Evolutionary conservation across 2,797 vertebrate species (phyloP).

Genomic region (Gambelia wislizenii): DNA sequence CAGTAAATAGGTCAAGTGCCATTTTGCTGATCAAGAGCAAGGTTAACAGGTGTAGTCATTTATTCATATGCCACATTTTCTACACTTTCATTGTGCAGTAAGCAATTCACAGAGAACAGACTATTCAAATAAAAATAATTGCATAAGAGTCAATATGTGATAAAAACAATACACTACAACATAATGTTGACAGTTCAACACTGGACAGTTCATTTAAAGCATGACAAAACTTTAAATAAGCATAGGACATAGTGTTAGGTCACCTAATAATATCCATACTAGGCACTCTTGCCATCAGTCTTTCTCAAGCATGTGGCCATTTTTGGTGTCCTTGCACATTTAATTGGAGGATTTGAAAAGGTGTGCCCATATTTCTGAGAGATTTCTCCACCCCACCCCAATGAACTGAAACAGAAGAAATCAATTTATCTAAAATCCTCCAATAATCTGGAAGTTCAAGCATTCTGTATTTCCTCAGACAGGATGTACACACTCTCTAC

Average conservation of each 20-base stretch:
- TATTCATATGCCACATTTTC: not conserved
- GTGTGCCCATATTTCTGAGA: not conserved
- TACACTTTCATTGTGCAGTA: not conserved
- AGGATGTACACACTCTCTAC: not conserved
- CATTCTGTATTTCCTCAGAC: not conserved
- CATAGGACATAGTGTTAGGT: not conserved
- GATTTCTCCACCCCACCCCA: not conserved
- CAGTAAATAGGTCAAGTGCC: conserved; percentile 34
- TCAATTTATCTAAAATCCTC: not conserved
- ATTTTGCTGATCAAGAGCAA: not conserved
- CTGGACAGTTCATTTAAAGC: not conserved
- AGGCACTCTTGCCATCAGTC: not conserved
- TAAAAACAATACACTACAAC: not conserved
- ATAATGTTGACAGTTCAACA: not conserved
- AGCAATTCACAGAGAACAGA: not conserved
- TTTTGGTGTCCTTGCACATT: not conserved
- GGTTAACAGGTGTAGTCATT: not conserved
- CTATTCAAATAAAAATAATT: not conserved
- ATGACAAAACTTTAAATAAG: not conserved
- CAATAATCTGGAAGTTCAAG: not conserved
- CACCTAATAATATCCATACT: not conserved
- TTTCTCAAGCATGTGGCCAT: not conserved
- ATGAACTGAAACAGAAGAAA: not conserved
- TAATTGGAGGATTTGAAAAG: not conserved
- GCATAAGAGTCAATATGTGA: not conserved